These are phyloP conservation scores for Tolypeutes matacus DNA, from an alignment of 2,797 vertebrate species.

Conservation along the genomic window DNA sequence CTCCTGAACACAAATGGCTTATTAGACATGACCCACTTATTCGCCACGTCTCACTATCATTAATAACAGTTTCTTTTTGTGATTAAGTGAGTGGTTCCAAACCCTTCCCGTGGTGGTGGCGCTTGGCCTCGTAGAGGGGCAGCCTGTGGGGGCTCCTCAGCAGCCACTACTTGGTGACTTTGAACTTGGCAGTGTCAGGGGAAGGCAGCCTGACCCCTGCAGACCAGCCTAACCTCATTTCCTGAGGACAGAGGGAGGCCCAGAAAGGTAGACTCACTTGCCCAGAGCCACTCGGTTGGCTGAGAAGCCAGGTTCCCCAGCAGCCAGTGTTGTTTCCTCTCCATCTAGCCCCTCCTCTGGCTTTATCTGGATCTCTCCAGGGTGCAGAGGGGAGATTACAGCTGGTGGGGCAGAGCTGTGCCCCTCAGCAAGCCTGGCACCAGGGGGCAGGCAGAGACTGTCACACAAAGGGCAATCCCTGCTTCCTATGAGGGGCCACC, in stretches of 20 bases:
- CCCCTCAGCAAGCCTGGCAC: slow-evolving; percentile 38
- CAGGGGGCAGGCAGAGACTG: slow-evolving; percentile 57
- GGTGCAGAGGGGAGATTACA: not conserved
- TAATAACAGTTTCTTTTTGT: slow-evolving; percentile 89
- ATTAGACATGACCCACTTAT: slow-evolving; percentile 89
- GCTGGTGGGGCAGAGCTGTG: not conserved
- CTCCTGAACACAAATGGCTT: slow-evolving; percentile 88
- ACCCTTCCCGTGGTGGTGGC: slow-evolving; percentile 74
- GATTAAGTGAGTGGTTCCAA: slow-evolving; percentile 87
- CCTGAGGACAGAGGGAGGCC: slow-evolving; percentile 20
- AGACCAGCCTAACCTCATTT: slow-evolving; percentile 42
- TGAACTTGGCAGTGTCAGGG: slow-evolving; percentile 76
- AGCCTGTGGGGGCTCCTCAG: not conserved
- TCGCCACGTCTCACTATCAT: slow-evolving; percentile 84
- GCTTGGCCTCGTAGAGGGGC: slow-evolving; percentile 57
- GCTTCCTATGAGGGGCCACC: not conserved
- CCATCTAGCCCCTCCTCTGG: not conserved
- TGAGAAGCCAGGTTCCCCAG: not conserved
- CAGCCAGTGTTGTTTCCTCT: no score
- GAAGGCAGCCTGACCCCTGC: slow-evolving; percentile 62
- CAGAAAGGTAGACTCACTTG: slow-evolving; percentile 5
- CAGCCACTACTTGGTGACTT: slow-evolving; percentile 84
- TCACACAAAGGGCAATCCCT: slow-evolving; percentile 18
- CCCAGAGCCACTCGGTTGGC: not conserved
- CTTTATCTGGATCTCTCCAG: not conserved